phyloP scores from a whole-genome alignment of 2,797 vertebrate species.

The Cirrhinus molitorella region DNA sequence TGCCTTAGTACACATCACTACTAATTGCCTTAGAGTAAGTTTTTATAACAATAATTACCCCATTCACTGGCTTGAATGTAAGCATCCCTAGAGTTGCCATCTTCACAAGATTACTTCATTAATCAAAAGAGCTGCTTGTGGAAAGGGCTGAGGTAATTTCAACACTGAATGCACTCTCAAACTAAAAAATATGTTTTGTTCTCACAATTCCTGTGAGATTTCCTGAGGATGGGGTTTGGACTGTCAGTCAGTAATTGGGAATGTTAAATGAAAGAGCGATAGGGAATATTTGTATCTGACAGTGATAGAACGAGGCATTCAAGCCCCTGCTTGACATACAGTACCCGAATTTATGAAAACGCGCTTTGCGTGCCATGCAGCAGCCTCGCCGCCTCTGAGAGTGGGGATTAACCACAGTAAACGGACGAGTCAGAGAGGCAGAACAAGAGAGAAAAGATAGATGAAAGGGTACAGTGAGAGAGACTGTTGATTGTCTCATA shows the following conservation, averaged over 20 bases:
- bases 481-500: slow-evolving; percentile 39
- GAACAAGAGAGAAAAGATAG: slow-evolving; percentile 38
- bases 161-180: slow-evolving; percentile 52
- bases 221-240: slow-evolving; percentile 53
- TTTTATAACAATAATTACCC: slow-evolving; percentile 74
- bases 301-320: slow-evolving; percentile 29
- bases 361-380: slow-evolving; percentile 15
- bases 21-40: slow-evolving; percentile 59
- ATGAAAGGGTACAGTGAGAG: slow-evolving; percentile 48
- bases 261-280: slow-evolving; percentile 36
- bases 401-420: slow-evolving; percentile 49
- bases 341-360: slow-evolving; percentile 61
- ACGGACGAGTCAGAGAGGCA: slow-evolving; percentile 23
- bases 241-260: slow-evolving; percentile 66
- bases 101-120: slow-evolving; percentile 52
- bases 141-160: slow-evolving; percentile 59
- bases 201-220: slow-evolving; percentile 58
- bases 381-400: slow-evolving; percentile 1
- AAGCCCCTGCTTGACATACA: slow-evolving; percentile 41
- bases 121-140: slow-evolving; percentile 71
- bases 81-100: slow-evolving; percentile 26
- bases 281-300: slow-evolving; percentile 66
- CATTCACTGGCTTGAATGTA: slow-evolving; percentile 44
- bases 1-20: slow-evolving; percentile 11
- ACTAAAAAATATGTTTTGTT: slow-evolving; percentile 40